Base-by-base conservation (phyloP, 2,113 vertebrate genomes). In the Hypomesus transpacificus region DNA sequence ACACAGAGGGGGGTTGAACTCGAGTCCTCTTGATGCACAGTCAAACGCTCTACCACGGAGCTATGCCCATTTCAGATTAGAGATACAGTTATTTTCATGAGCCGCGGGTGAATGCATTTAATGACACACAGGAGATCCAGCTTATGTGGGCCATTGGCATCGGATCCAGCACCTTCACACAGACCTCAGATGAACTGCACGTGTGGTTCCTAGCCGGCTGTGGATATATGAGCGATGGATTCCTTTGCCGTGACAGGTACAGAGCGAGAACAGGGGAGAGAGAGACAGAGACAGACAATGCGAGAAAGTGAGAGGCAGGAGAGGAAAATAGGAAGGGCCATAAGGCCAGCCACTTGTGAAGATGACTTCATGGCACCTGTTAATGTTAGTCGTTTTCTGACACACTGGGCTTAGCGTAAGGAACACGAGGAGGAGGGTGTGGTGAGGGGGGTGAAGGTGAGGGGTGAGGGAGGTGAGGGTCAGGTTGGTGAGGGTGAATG, bases 231-330 rank as follows among this genome's bases (percentile, higher is more conserved):
- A 76, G 74, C 1, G 14, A 71, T 31, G 70, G 79, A 89, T 88
- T 91, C 86, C 79, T 85, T 83, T 75, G 76, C 79, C 77, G 73
- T 90, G 85, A 88, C 81, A 75, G 69, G 71, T 76, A 46, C 22
- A 64, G 52, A 31, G 22, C 28, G 20, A 46, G 9, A 46, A 46
- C 39, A 46, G 39, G 39, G 39, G 39, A 11, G 39, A 39, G 39
- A 28, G 61, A n/a, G 66, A 76, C 76, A 80, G 69, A 80, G 69
- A 83, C 78, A 83, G 68, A 77, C 75, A 67, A 26, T 22, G 26
- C 79, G 67, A 59, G 64, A 26, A 70, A 69, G 65, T 20, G 50
- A 34, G 39, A 46, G 7, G 57, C 66, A 4, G 66, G 57, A 75
- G 64, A 2, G 18, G 39, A 46, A 46, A 8, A 11, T 8, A 46